Conservation (phyloP, 2,888 invertebrate genomes). For the Rhagonycha fulva region DNA sequence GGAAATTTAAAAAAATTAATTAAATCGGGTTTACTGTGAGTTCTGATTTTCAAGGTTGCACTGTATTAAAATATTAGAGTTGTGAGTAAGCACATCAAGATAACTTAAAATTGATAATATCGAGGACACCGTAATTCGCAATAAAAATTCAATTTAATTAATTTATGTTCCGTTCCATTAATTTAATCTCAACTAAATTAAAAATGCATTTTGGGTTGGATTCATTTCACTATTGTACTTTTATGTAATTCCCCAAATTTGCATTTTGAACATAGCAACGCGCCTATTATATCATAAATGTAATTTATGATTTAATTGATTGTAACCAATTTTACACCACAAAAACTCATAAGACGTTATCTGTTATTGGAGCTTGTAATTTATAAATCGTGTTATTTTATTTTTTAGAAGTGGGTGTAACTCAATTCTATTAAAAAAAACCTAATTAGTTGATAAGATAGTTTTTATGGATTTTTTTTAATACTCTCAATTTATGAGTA, state of each 20-base stretch:
- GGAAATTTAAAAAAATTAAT: no score
- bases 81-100: neutral
- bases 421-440: neutral
- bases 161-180: neutral
- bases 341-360: neutral
- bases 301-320: neutral
- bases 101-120: neutral
- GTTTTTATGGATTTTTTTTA: neutral
- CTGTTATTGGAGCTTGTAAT: neutral
- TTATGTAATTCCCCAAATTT: neutral
- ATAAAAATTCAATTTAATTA: neutral
- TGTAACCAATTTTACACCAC: neutral
- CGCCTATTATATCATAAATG: neutral
- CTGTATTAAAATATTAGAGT: neutral
- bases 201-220: neutral
- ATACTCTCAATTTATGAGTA: neutral
- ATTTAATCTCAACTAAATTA: neutral
- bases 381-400: neutral
- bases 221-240: neutral
- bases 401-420: neutral
- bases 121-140: no score
- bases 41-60: no score
- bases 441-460: neutral
- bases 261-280: neutral
- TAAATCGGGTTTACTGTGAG: no score